Base-by-base conservation (phyloP, 2,113 vertebrate genomes). In the Nestor notabilis region DNA sequence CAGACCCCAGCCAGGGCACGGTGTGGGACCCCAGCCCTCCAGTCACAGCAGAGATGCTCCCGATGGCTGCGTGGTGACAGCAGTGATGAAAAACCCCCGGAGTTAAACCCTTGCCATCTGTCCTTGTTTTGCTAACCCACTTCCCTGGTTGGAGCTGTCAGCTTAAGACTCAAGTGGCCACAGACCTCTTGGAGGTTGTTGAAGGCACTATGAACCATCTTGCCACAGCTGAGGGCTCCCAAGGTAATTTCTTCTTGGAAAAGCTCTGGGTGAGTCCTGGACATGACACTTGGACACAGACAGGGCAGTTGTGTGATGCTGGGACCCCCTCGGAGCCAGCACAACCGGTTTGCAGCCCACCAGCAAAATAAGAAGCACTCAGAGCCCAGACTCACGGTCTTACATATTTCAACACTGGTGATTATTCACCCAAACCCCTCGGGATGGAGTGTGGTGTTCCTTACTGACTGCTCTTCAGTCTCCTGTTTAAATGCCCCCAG, bases 121-220 rank as follows among this genome's bases (percentile, higher is more conserved):
- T 66, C 97, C 94, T 66, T 95, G 94, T 96, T 97, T 97, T 97
- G 95, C 85, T 97, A 97, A 96, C 95, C 91, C 96, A 90, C 72
- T 94, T 95, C 88, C 96, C 96, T 84, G 86, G 64, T 71, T 95
- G 93, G 91, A 91, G 93, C 97, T 96, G 92, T 83, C 94, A 97
- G 94, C 89, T 90, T 27, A 0, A 92, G 79, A 65, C 92, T 91
- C 10, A 2, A 58, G 95, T 93, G 92, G 93, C 94, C 96, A 60
- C 14, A 18, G 81, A 71, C 81, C 68, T 69, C 85, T 92, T 95
- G 53, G 53, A 75, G 87, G 95, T 69, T 97, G 94, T 50, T 92
- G 97, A 96, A 89, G 95, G 89, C 92, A 68, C 6, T 28, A 14
- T 13, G 39, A 87, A 69, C n/a, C 4, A 9, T 79, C 49, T 58